Conservation (phyloP, 2,888 invertebrate genomes). For the Mycalesis mineus region DNA sequence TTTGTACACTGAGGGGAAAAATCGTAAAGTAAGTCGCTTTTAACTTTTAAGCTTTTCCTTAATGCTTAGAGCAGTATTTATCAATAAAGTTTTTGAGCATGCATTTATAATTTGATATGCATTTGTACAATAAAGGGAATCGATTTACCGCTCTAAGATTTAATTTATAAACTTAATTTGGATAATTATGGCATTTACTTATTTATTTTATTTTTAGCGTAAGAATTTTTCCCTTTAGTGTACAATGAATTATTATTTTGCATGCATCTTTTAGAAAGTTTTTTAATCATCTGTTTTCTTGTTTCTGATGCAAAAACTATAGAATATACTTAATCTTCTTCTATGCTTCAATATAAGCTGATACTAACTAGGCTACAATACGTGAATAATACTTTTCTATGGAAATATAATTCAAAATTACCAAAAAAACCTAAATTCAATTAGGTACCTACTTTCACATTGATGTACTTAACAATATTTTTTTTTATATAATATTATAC, state of each 20-base stretch:
- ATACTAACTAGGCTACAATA: too few relatives aligned
- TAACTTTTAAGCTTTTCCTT: constrained; percentile 53
- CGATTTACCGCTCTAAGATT: constrained; percentile 69
- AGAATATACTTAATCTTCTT: not conserved
- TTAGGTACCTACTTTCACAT: too few relatives aligned
- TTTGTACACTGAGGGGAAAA: constrained; percentile 77
- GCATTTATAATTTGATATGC: constrained; percentile 46
- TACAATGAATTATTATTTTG: constrained; percentile 57
- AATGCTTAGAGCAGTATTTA: constrained; percentile 71
- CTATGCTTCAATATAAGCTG: not conserved
- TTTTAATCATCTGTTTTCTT: not conserved
- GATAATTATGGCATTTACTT: not conserved
- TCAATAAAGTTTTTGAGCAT: constrained; percentile 48
- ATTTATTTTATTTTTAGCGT: constrained; percentile 18
- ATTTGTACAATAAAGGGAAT: constrained; percentile 76
- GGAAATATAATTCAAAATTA: too few relatives aligned
- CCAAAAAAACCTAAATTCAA: too few relatives aligned
- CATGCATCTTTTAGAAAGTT: constrained; percentile 41
- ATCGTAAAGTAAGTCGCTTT: constrained; percentile 64
- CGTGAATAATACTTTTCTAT: too few relatives aligned
- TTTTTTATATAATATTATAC: too few relatives aligned
- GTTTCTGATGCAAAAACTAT: too few relatives aligned
- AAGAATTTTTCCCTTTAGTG: constrained; percentile 72
- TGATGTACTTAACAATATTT: too few relatives aligned
- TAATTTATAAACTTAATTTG: constrained; percentile 27